These are phyloP conservation scores for Xanthorhoe designata DNA, from an alignment of 2,888 invertebrate genomes.

Conservation along the genomic window DNA sequence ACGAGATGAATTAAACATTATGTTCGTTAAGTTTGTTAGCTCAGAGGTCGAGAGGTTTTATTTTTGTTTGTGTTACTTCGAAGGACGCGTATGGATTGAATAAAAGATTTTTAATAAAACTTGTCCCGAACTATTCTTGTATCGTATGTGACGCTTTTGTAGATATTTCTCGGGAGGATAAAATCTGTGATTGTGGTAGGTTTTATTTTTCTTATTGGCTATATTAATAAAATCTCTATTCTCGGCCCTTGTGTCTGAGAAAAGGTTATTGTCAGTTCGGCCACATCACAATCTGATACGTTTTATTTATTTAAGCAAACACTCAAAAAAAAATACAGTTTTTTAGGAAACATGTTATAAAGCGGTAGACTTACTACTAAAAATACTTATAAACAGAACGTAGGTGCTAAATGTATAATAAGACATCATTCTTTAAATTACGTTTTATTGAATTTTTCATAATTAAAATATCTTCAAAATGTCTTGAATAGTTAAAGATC, in stretches of 20 bases:
- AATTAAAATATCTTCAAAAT: no score
- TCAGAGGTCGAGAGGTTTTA: constrained; percentile 25
- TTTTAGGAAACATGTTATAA: no score
- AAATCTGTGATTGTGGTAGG: constrained; percentile 7
- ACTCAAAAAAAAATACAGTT: no score
- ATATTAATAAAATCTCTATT: background rate
- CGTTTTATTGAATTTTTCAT: no score
- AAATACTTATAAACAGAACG: no score
- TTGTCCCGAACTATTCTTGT: constrained; percentile 21
- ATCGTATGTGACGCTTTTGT: constrained; percentile 7
- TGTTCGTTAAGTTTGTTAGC: constrained; percentile 35
- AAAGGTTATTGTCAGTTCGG: background rate
- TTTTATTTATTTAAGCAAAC: background rate
- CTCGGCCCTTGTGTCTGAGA: background rate
- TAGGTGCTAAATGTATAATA: no score
- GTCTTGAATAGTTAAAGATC: no score
- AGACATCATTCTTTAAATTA: no score
- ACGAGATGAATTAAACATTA: constrained; percentile 45
- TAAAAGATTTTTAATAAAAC: constrained; percentile 38
- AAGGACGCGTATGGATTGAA: constrained; percentile 28
- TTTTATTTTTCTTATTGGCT: background rate
- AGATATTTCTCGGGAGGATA: constrained; percentile 15
- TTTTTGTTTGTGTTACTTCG: constrained; percentile 28
- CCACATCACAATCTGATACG: background rate
- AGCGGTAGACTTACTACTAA: no score